Evolutionary conservation across 2,797 vertebrate genomes (phyloP).

Genomic region (Odontamblyopus lacepedii): DNA sequence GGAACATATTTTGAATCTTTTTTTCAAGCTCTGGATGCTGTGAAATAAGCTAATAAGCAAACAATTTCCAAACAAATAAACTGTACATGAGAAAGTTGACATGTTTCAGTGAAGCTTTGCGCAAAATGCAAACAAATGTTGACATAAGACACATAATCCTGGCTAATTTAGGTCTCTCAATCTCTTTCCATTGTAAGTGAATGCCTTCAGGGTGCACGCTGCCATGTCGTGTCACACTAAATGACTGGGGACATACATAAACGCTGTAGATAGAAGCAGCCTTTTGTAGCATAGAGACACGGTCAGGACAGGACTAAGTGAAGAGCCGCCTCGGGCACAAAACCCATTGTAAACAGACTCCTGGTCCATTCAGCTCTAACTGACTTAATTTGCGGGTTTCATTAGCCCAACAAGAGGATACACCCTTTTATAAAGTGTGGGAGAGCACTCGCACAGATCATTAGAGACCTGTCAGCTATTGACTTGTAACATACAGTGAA

Average conservation of each 20-base stretch:
- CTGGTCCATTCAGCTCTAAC: slow-evolving; percentile 32
- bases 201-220: background rate
- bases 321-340: slow-evolving; percentile 27
- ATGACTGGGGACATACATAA: slow-evolving; percentile 1
- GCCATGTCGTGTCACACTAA: slow-evolving; percentile 10
- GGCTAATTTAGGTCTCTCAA: background rate
- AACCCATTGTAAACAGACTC: slow-evolving; percentile 40
- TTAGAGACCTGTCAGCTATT: background rate
- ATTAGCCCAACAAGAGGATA: slow-evolving; percentile 27
- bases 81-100: too few species aligned
- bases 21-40: too few species aligned
- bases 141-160: background rate
- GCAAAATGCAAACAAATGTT: background rate
- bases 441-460: slow-evolving; percentile 15
- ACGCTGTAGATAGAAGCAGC: slow-evolving; percentile 16
- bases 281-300: slow-evolving; percentile 40
- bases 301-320: slow-evolving; percentile 31
- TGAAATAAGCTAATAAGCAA: too few species aligned
- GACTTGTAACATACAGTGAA: slow-evolving; percentile 13
- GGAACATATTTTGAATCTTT: too few species aligned
- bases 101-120: background rate
- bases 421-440: slow-evolving; percentile 18
- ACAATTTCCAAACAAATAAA: too few species aligned
- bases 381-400: slow-evolving; percentile 40
- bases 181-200: slow-evolving; percentile 12